These are phyloP conservation scores for Microhierax caerulescens DNA, from an alignment of 2,797 vertebrate species.

Conservation along the genomic window DNA sequence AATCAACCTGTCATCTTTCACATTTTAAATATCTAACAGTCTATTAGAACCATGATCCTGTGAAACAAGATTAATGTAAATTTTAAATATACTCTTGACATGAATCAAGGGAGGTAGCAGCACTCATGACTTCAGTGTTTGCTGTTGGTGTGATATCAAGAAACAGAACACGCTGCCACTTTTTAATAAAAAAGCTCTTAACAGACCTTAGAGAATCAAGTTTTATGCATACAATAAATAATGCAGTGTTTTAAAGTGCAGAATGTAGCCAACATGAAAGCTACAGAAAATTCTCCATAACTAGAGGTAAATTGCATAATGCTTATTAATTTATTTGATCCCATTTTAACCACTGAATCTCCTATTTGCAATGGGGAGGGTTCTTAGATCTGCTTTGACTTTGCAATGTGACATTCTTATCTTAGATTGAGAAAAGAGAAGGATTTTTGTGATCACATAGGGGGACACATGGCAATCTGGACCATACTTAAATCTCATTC, in stretches of 20 bases:
- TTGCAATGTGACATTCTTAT: neutral
- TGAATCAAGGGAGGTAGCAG: neutral
- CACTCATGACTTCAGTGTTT: neutral
- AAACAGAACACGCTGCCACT: neutral
- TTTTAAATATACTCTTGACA: neutral
- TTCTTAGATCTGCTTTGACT: neutral
- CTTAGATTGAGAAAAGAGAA: neutral
- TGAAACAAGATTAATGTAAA: neutral
- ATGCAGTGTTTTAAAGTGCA: conserved; percentile 6
- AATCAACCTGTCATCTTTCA: neutral
- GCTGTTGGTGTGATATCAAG: neutral
- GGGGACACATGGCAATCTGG: neutral
- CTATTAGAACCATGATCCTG: neutral
- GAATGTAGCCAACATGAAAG: neutral
- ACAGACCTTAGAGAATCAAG: neutral
- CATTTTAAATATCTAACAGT: neutral
- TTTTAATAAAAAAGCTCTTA: neutral
- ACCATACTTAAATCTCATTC: neutral
- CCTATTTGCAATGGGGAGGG: neutral
- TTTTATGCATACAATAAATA: conserved; percentile 2
- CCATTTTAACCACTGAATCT: neutral
- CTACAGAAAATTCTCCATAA: neutral
- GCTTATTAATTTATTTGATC: neutral
- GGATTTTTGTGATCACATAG: neutral
- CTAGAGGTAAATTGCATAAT: neutral